Conservation (phyloP, 2,888 invertebrate genomes). For the Cantharis nigra region DNA sequence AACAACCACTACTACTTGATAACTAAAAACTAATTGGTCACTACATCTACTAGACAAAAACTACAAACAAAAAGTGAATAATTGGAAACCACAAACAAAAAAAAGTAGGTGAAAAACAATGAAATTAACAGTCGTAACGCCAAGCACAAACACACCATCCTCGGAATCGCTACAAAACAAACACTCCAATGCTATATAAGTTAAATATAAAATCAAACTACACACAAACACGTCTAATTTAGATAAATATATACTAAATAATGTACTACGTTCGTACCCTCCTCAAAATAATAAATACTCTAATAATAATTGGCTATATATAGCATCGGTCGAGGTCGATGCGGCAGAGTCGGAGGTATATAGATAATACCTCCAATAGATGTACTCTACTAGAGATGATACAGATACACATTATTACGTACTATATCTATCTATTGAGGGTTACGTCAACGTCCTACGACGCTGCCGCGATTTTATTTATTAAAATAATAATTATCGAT, state of each 20-base stretch:
- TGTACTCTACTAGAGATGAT: neutral
- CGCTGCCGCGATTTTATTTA: constrained; percentile 42
- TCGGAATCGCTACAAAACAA: constrained; percentile 46
- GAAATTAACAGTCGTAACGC: constrained; percentile 48
- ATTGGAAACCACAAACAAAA: constrained; percentile 9
- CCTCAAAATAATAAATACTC: constrained; percentile 48
- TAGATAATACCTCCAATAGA: neutral
- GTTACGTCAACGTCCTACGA: constrained; percentile 31
- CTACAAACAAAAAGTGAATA: constrained; percentile 7
- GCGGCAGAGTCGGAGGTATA: constrained; percentile 42
- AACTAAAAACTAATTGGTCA: constrained; percentile 13
- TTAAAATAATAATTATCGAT: constrained; percentile 40
- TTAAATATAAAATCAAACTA: constrained; percentile 37
- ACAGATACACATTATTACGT: neutral
- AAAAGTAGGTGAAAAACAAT: constrained; percentile 35
- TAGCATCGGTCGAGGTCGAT: constrained; percentile 50
- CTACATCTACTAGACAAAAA: constrained; percentile 10
- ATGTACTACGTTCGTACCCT: constrained; percentile 54
- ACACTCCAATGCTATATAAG: constrained; percentile 40
- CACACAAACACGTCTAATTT: constrained; percentile 48
- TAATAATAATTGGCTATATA: constrained; percentile 20
- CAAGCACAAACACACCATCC: constrained; percentile 51
- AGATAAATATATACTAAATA: constrained; percentile 43
- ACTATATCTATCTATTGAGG: neutral
- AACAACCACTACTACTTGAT: constrained; percentile 8